Conservation (phyloP, 2,888 invertebrate species). For the Dasysyrphus tricinctus region DNA sequence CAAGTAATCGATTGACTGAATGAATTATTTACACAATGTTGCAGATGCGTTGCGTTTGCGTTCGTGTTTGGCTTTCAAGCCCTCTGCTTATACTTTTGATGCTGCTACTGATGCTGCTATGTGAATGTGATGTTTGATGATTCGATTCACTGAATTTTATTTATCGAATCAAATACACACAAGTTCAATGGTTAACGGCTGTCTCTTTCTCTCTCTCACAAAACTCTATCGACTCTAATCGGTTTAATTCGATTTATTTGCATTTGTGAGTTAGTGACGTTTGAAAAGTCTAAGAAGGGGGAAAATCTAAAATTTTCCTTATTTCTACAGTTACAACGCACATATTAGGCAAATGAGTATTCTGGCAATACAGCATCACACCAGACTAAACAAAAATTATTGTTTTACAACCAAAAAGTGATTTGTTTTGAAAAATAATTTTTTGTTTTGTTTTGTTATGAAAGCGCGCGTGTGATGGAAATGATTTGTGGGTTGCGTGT, state of each 20-base stretch:
- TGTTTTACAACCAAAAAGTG: conserved; percentile 37
- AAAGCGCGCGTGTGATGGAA: conserved; percentile 45
- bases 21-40: conserved; percentile 69
- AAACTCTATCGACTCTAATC: conserved; percentile 27
- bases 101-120: not conserved
- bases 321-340: conserved; percentile 22
- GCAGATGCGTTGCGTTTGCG: conserved; percentile 64
- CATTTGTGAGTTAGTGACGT: not conserved
- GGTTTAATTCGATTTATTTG: conserved; percentile 60
- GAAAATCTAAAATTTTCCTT: conserved; percentile 9
- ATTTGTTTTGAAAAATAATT: conserved; percentile 58
- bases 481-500: conserved; percentile 57
- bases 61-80: conserved; percentile 17
- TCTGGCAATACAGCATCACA: not conserved
- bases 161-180: conserved; percentile 53
- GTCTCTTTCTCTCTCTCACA: not conserved
- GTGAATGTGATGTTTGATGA: conserved; percentile 39
- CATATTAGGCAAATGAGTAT: not conserved
- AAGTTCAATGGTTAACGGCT: conserved; percentile 68
- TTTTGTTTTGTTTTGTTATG: conserved; percentile 31
- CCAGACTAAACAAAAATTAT: conserved; percentile 53
- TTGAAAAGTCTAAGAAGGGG: not conserved
- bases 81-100: not conserved
- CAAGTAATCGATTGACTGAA: conserved; percentile 63
- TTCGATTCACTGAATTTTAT: conserved; percentile 58